Evolutionary conservation across 2,888 invertebrate species (phyloP), one percentile per base, ranked within the genome.

Genomic region (Cinara cedri): DNA sequence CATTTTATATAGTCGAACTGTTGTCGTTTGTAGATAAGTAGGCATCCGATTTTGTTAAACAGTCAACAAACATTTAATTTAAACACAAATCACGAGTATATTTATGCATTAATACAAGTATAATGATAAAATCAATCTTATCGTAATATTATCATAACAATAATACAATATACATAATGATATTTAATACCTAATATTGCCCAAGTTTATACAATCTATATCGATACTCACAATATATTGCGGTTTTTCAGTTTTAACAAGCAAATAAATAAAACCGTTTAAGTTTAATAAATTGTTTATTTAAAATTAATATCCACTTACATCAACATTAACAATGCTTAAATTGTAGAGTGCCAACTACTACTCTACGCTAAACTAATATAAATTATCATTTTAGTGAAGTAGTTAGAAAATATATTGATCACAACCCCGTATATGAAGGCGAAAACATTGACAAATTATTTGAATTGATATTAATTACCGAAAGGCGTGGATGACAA

Each of bases 251-350:
- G 16, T 66, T 66, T 26, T 26, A 49, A 54, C 13, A 54, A 54
- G 26, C 19, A 63, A 75, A 54, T 42, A 44, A 54, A 42, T 21
- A 65, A 63, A 65, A 54, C 63, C 21, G n/a, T 62, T 57, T 21
- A 70, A 70, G 51, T 78, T 78, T 42, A 78, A 78, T 78, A 70
- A 70, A 78, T 70, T 62, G 68, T 78, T 49, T 78, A 78, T 78
- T 78, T 78, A 78, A 78, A 78, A 78, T 78, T 62, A 76, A 76
- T 76, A 78, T 78, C 57, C 60, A 57, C 60, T 78, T 51, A 78
- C 70, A 78, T 78, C 24, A 78, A 78, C 62, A 62, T n/a, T 78
- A 78, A 78, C 78, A 78, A 78, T 70, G 70, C 78, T 70, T 78
- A 78, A 78, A 78, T 60, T 70, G 66, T 78, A 70, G 78, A 70